These are phyloP conservation scores for Hypena proboscidalis DNA, from an alignment of 2,888 invertebrate genomes.

Conservation along the genomic window DNA sequence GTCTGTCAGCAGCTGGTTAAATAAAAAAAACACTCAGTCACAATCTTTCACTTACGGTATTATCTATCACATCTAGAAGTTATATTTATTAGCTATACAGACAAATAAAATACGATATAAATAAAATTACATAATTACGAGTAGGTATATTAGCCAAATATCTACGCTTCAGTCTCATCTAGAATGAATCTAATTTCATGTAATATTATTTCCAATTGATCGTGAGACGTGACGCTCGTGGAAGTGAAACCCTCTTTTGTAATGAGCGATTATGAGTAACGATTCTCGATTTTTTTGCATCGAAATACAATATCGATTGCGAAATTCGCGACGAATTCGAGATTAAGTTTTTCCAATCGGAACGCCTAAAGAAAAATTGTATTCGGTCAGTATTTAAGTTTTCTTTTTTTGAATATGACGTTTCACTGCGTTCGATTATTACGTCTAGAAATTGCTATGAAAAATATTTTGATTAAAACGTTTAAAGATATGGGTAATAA, in stretches of 20 bases:
- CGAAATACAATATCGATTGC: conserved; percentile 50
- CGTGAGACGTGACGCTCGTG: conserved; percentile 79
- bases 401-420: conserved; percentile 24
- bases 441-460: conserved; percentile 25
- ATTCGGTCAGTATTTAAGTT: conserved; percentile 35
- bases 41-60: no score
- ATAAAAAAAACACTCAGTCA: no score
- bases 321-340: conserved; percentile 44
- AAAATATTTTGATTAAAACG: conserved; percentile 21
- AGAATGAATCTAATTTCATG: conserved; percentile 45
- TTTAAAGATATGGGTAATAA: conserved; percentile 24
- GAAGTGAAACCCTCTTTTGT: conserved; percentile 78
- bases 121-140: neutral
- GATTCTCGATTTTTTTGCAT: conserved; percentile 56
- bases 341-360: conserved; percentile 37
- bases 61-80: no score
- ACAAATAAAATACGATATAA: neutral
- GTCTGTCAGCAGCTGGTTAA: no score
- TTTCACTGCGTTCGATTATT: conserved; percentile 25
- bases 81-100: no score
- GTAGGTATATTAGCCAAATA: neutral
- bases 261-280: conserved; percentile 67
- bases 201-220: conserved; percentile 72
- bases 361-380: conserved; percentile 31
- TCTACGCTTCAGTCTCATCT: conserved; percentile 28